phyloP scores from a whole-genome alignment of 2,888 invertebrate genomes.

The Octonoba sinensis region DNA sequence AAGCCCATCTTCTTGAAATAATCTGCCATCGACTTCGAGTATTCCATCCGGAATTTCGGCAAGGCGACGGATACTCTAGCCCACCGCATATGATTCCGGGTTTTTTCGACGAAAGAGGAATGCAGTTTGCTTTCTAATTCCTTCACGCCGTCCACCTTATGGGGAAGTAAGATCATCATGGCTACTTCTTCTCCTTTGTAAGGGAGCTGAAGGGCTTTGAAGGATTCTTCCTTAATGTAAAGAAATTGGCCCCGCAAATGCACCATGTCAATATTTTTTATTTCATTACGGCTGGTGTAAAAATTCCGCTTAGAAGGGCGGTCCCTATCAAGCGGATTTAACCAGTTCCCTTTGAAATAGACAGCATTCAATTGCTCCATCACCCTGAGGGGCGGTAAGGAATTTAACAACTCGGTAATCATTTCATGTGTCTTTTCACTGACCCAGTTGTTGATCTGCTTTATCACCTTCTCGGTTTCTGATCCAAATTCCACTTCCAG shows the following conservation, averaged over 20 bases:
- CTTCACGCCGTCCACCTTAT: not conserved
- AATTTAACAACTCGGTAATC: too few species aligned
- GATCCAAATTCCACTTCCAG: slow-evolving; percentile 41
- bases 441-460: slow-evolving; percentile 31
- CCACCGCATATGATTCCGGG: too few species aligned
- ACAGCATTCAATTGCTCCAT: slow-evolving; percentile 73
- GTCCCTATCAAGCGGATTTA: slow-evolving; percentile 69
- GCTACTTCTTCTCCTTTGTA: slow-evolving; percentile 28
- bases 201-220: slow-evolving; percentile 42
- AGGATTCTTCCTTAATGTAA: slow-evolving; percentile 35
- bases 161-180: slow-evolving; percentile 49
- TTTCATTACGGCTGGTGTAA: slow-evolving; percentile 21
- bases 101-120: too few species aligned
- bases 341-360: slow-evolving; percentile 73
- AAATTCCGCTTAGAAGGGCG: slow-evolving; percentile 67
- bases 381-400: slow-evolving; percentile 53
- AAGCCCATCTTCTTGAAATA: slow-evolving; percentile 35
- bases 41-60: slow-evolving; percentile 34
- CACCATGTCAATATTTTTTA: slow-evolving; percentile 70
- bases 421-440: slow-evolving; percentile 20
- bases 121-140: slow-evolving; percentile 19
- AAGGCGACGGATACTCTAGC: too few species aligned
- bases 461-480: slow-evolving; percentile 19
- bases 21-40: slow-evolving; percentile 17
- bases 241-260: slow-evolving; percentile 66